These are phyloP conservation scores for Oreohelix idahoensis DNA, from an alignment of 1,140 invertebrate species.

Conservation along the genomic window DNA sequence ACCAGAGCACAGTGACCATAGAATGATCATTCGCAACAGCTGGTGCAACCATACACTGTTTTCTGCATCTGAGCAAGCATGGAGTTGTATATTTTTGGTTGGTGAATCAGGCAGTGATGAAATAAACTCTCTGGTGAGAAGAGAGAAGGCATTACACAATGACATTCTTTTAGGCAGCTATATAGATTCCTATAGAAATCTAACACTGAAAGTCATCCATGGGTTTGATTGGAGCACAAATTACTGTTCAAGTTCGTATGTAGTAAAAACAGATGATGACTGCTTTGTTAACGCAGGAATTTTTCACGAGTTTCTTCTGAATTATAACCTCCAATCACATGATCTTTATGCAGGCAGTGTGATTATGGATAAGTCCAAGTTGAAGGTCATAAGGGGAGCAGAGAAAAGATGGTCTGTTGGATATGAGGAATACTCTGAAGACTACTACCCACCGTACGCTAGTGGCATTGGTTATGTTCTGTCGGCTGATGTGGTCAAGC, in stretches of 20 bases:
- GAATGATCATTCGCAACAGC: constrained; percentile 55
- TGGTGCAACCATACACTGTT: constrained; percentile 56
- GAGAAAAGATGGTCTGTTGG: constrained; percentile 56
- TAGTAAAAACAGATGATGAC: constrained; percentile 67
- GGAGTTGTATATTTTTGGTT: constrained; percentile 64
- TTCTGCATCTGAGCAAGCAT: constrained; percentile 40
- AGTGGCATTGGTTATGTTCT: constrained; percentile 63
- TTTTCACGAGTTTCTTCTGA: constrained; percentile 53
- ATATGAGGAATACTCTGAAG: constrained; percentile 45
- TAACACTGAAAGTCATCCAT: constrained; percentile 62
- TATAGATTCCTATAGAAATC: constrained; percentile 61
- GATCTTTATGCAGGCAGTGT: constrained; percentile 62
- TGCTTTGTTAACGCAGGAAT: constrained; percentile 63
- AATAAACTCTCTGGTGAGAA: constrained; percentile 26
- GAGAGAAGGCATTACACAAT: constrained; percentile 46
- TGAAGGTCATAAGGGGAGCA: constrained; percentile 51
- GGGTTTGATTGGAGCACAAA: constrained; percentile 54
- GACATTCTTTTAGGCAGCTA: constrained; percentile 64
- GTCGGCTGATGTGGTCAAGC: constrained; percentile 56
- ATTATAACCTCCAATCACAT: constrained; percentile 46
- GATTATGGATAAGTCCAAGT: constrained; percentile 39
- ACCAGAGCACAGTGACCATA: constrained; percentile 49
- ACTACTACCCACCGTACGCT: constrained; percentile 59
- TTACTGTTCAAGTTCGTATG: constrained; percentile 50
- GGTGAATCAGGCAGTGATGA: constrained; percentile 44